Base-by-base conservation (phyloP, 2,113 vertebrate species). In the Progne subis region DNA sequence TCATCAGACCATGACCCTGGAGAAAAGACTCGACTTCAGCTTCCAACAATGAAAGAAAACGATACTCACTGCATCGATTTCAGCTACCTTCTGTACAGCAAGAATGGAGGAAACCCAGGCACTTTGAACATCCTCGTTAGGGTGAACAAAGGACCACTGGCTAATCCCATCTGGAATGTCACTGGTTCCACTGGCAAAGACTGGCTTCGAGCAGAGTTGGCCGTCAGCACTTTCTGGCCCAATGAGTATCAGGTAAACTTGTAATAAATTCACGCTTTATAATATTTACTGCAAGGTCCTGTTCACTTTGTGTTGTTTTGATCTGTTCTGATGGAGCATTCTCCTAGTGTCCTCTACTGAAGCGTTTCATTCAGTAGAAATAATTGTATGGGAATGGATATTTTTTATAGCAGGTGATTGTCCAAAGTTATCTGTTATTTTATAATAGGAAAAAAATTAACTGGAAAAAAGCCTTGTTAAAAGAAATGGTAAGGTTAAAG, bases 31-130 rank as follows among this genome's bases (percentile, higher is more conserved):
- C 98, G 99, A 44, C 98, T 99, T 44, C 99, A 99, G 96, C 98
- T 99, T 87, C 99, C 99, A 4, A 98, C 99, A 3, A 99, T 99
- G 99, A 99, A 99, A 96, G 99, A 99, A 97, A 99, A 99, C 0
- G 99, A 99, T 93, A 99, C 99, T 12, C 99, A 99, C 95, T 99
- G 99, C 80, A 99, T 99, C 2, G 99, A 99, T 97, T 99, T 99
- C 97, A 99, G 98, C 98, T 99, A 99, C 97, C 98, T 99, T 59
- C 97, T 99, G 59, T 98, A 98, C 80, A 99, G 98, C 93, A 98
- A 98, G 25, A 99, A 98, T 1, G 98, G 99, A 60, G 92, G 97
- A 95, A 99, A 98, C 95, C 99, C 99, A 1, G 99, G 99, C 53
- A 98, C 99, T 25, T 87, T 99, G 86, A 99, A 99, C 87, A 98